Conservation (phyloP, 2,113 vertebrate genomes). For the Datnioides undecimradiatus region DNA sequence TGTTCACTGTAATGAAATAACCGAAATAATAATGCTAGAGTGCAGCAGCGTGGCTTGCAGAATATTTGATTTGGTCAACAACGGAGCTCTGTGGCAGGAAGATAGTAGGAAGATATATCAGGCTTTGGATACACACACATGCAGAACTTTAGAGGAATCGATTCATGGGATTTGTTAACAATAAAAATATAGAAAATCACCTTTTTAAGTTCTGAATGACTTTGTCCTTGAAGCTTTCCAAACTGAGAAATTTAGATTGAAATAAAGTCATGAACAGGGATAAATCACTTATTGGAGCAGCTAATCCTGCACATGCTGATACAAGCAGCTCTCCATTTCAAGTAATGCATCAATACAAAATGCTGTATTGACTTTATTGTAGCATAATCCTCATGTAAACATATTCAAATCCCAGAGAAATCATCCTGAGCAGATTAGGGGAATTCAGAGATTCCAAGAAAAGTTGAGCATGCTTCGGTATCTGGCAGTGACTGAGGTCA, state of each 20-base stretch:
- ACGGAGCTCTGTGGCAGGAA: no score
- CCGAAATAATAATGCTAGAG: no score
- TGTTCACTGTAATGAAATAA: no score
- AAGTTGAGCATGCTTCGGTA: neutral
- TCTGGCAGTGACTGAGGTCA: conserved; percentile 29
- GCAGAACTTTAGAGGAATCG: no score
- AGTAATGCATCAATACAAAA: neutral
- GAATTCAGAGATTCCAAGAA: conserved; percentile 44
- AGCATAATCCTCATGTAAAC: neutral
- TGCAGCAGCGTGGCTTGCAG: no score
- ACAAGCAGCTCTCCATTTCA: neutral
- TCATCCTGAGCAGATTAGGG: conserved; percentile 24
- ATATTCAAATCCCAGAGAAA: conserved; percentile 26
- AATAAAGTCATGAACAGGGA: neutral
- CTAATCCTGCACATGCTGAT: neutral
- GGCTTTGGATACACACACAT: no score
- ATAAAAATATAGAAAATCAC: no score
- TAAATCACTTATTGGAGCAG: neutral
- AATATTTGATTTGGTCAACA: no score
- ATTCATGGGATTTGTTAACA: no score
- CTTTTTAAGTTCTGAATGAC: no score
- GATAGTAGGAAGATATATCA: no score
- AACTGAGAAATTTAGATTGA: neutral
- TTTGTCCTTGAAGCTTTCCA: neutral
- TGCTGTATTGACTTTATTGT: neutral